Conservation (phyloP, 2,113 vertebrate species). For the Odontophorus gujanensis region DNA sequence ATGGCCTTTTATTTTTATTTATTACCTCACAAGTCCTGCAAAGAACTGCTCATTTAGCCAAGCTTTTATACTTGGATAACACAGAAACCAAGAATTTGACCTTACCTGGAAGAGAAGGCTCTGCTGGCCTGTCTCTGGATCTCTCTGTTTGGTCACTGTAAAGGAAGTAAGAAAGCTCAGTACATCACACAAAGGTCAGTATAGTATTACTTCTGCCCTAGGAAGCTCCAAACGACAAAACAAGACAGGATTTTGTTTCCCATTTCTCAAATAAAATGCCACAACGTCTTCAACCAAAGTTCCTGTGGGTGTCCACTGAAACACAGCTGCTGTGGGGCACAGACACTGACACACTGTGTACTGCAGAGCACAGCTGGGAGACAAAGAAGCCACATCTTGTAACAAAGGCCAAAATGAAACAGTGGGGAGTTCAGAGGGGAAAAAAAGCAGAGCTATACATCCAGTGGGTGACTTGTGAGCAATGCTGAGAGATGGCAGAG, state of each 20-base stretch:
- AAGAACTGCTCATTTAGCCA: background rate
- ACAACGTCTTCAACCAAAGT: background rate
- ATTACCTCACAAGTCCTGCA: background rate
- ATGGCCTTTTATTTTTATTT: background rate
- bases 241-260: background rate
- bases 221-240: background rate
- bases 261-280: background rate
- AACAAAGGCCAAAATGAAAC: background rate
- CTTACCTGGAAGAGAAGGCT: slow-evolving; percentile 96
- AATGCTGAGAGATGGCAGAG: background rate
- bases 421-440: background rate
- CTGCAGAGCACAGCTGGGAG: background rate
- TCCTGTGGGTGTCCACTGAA: background rate
- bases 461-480: background rate
- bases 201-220: background rate
- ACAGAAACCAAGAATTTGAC: background rate
- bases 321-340: background rate
- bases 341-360: background rate
- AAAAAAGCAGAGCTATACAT: fast-evolving
- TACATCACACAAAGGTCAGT: background rate
- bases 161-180: background rate
- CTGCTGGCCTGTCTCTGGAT: slow-evolving; percentile 92
- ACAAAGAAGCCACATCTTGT: background rate
- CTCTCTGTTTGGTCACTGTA: slow-evolving; percentile 96
- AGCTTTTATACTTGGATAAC: background rate